Percentiles rank a stretch among this genome's conserved stretches.
phyloP scores from a whole-genome alignment of 1,140 invertebrate species.

The Arctopsyche grandis region DNA sequence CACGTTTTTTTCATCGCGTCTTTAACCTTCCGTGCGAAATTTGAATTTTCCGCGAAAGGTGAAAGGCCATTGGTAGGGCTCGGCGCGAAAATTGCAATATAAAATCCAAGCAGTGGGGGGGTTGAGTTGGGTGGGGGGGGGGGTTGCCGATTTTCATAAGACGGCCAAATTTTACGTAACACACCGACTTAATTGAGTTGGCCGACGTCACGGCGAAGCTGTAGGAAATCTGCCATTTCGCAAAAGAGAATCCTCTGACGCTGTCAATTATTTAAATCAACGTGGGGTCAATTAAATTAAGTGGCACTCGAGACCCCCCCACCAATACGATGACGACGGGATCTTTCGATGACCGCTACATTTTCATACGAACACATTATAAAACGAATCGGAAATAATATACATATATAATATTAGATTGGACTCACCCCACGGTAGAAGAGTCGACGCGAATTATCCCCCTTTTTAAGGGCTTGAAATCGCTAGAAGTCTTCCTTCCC shows the following conservation, averaged over 20 bases:
- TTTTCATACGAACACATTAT: background rate
- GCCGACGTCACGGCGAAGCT: background rate
- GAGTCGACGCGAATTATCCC: background rate
- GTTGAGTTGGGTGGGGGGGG: too few relatives aligned
- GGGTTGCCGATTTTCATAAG: too few relatives aligned
- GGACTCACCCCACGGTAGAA: background rate
- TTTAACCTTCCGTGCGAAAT: too few relatives aligned
- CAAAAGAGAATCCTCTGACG: background rate
- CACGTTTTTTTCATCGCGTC: too few relatives aligned
- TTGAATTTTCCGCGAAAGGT: too few relatives aligned
- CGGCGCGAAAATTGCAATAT: too few relatives aligned
- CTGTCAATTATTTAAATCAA: slow-evolving; percentile 38
- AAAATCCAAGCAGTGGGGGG: too few relatives aligned
- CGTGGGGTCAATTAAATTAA: slow-evolving; percentile 40
- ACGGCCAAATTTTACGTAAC: too few relatives aligned
- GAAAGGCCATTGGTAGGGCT: too few relatives aligned
- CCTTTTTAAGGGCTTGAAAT: background rate
- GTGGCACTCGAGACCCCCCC: background rate
- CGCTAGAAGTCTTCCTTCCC: background rate
- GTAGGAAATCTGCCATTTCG: background rate
- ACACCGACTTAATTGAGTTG: too few relatives aligned
- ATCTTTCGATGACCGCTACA: background rate
- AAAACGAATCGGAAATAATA: background rate
- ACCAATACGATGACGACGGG: background rate
- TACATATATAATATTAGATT: background rate